Base-by-base conservation (phyloP, 2,113 vertebrate species). In the Dromiciops gliroides region DNA sequence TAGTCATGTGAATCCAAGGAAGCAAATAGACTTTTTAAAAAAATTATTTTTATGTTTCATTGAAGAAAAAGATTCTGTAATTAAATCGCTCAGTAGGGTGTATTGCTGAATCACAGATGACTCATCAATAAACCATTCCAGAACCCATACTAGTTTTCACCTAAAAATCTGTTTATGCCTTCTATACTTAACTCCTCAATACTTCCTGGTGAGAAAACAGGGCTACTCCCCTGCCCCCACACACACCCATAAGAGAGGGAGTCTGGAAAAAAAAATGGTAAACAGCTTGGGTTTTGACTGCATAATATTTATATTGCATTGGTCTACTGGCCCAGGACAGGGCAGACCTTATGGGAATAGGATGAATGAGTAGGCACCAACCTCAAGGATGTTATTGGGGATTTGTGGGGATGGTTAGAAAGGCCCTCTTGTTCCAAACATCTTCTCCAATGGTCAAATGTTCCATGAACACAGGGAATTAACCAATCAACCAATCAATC, bases 81-180 rank as follows among this genome's bases (percentile, higher is more conserved):
- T 89, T 83, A 83, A 44, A 44, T 83, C 47, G 52, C 53, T 51
- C 24, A 93, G 48, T 9, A 90, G 31, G 48, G 90, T 90, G 11
- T 92, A 50, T 89, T 96, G 94, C 89, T 94, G 25, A 90, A 52
- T 49, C 48, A 53, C 90, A 26, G 3, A n/a, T 97, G 96, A 96
- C 83, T 97, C 96, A 97, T 31, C 16, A n/a, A 8, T 83, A 96
- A 96, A 50, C 10, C 51, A 50, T 23, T 91, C 91, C 53, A 37
- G 91, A 24, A 91, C 25, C 16, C 1, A 28, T 95, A 51, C 25
- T 24, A 88, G 51, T 88, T 98, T 97, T 96, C 92, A 94, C 90
- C 51, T 97, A 50, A 89, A 25, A 92, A 94, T 93, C 16, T 95
- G 48, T 91, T 93, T 94, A 83, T 0, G 3, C n/a, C 37, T 31